Evolutionary conservation across 2,113 vertebrate species (phyloP).

Genomic region (Neotoma lepida): DNA sequence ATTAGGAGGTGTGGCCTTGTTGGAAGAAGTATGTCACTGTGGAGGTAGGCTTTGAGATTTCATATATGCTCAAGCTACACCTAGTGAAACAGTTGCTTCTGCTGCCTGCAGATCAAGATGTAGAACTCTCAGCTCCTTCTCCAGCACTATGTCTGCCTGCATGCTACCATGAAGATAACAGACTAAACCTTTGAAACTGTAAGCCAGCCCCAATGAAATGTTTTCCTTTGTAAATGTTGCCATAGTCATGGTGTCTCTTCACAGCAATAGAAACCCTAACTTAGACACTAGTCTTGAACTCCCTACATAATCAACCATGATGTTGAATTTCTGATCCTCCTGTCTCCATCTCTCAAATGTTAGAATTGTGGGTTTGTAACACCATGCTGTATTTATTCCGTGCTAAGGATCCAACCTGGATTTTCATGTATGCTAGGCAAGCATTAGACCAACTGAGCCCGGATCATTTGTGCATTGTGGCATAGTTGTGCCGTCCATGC

Average conservation of each 20-base stretch:
- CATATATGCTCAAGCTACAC: neutral
- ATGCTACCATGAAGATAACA: neutral
- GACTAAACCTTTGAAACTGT: neutral
- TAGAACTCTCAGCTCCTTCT: neutral
- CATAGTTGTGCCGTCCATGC: neutral
- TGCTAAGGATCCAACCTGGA: neutral
- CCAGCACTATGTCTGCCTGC: neutral
- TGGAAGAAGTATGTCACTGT: neutral
- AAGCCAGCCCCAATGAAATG: neutral
- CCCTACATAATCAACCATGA: neutral
- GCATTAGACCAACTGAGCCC: neutral
- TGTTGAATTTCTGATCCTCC: neutral
- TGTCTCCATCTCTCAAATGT: neutral
- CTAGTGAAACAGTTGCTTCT: neutral
- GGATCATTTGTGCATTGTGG: rapidly evolving
- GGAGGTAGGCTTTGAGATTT: neutral
- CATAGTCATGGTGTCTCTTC: neutral
- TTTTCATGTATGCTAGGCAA: neutral
- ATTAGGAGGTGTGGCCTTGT: neutral
- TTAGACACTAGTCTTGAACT: neutral
- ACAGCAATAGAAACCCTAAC: neutral
- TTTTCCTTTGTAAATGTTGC: neutral
- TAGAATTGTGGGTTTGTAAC: neutral
- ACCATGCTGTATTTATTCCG: neutral
- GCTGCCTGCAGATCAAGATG: neutral